These are phyloP conservation scores for Mimas tiliae DNA, from an alignment of 2,888 invertebrate genomes.

Conservation along the genomic window DNA sequence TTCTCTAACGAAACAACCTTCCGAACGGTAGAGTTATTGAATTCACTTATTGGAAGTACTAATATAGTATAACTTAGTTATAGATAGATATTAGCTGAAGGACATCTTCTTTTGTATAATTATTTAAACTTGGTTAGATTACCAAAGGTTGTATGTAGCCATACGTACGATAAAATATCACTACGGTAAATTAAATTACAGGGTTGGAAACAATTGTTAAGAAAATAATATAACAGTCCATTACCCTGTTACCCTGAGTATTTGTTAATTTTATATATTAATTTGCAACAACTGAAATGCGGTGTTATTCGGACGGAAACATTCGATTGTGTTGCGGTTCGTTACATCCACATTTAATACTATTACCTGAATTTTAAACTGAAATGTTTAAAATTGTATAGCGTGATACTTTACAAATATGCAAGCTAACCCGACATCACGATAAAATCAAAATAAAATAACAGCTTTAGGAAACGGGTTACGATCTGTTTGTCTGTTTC, in stretches of 20 bases:
- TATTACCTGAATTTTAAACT: slow-evolving; percentile 38
- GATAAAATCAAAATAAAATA: no score
- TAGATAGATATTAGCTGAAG: no score
- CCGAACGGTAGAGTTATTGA: no score
- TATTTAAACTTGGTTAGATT: no score
- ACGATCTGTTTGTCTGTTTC: no score
- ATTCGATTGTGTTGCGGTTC: slow-evolving; percentile 46
- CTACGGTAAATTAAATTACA: not conserved
- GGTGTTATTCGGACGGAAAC: slow-evolving; percentile 38
- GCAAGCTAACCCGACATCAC: slow-evolving; percentile 46
- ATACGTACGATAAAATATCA: no score
- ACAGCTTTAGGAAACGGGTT: slow-evolving; percentile 48
- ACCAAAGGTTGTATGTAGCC: no score
- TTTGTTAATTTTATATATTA: slow-evolving; percentile 21
- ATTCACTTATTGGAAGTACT: no score
- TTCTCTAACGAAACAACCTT: no score
- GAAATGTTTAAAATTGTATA: slow-evolving; percentile 31
- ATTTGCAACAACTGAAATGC: slow-evolving; percentile 22
- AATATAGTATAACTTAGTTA: no score
- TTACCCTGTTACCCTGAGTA: not conserved
- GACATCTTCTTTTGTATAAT: no score
- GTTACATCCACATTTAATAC: slow-evolving; percentile 49
- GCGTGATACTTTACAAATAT: slow-evolving; percentile 37
- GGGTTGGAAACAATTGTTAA: not conserved
- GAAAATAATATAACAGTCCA: slow-evolving; percentile 10